Base-by-base conservation (phyloP, 2,113 vertebrate genomes). In the Dicentrarchus labrax region DNA sequence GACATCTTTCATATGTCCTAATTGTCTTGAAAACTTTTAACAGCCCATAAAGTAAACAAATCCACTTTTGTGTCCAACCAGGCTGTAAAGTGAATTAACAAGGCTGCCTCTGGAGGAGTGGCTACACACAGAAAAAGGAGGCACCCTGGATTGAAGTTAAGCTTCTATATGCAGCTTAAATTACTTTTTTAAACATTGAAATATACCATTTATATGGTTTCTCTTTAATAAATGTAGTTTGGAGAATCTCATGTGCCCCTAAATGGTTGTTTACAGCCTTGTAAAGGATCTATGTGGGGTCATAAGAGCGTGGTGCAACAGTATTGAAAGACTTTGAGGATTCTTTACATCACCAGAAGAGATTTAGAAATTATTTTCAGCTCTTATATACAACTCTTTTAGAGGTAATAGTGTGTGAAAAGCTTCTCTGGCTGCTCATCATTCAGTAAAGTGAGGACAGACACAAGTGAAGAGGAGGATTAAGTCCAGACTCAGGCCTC, bases 381-480 rank as follows among this genome's bases (percentile, higher is more conserved):
- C 36, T 51, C 21, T 72, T 81, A 48, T 60, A 72, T 38, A 70
- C n/a, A 59, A 80, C 64, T 61, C 70, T 84, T 86, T 74, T 38
- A 72, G 73, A 90, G 72, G 60, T 86, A 83, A 89, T 79, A 78
- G 74, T 76, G 86, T 90, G 88, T 86, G 80, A 82, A 86, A 83
- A 76, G 47, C 76, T 78, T 66, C 75, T 85, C 45, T 72, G 78
- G 88, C 45, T 80, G 73, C 82, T 91, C 76, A 81, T 88, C 90
- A 61, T 76, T 75, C 70, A 83, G 72, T 30, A 60, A 89, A 92
- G 83, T 78, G 87, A 91, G 85, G 38, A 84, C 15, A 90, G 81
- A 84, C 81, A 86, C 70, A 85, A 89, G 62, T 83, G 86, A 90
- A 82, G 84, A 86, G 82, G 83, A 88, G 88, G 91, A 91, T 93